A percentile compares a stretch with the other conserved stretches of the same genome.
These are phyloP conservation scores for Pemphredon lugubris DNA, from an alignment of 2,888 invertebrate genomes.

Conservation along the genomic window DNA sequence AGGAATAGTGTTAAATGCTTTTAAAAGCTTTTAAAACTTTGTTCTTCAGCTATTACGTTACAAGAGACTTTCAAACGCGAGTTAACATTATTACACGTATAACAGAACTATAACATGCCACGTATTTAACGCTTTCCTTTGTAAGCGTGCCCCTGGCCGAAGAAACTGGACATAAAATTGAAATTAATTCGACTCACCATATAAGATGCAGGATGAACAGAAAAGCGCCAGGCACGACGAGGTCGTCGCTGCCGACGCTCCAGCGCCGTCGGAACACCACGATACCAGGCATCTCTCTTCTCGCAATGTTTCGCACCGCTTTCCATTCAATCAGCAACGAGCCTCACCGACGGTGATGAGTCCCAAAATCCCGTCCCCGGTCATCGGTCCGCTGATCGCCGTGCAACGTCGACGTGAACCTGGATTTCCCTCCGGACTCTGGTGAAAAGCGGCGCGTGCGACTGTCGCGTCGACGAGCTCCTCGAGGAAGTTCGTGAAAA, in stretches of 20 bases:
- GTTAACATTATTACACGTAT: too few species aligned
- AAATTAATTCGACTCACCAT: conserved; percentile 84
- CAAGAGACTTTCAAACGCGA: too few species aligned
- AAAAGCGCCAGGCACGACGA: conserved; percentile 91
- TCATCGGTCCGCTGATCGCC: conserved; percentile 39
- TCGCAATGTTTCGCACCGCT: conserved; percentile 7
- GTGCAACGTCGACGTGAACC: conserved; percentile 18
- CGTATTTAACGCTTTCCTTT: too few species aligned
- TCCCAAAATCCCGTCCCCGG: background rate
- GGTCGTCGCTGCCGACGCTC: conserved; percentile 94
- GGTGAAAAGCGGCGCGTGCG: conserved; percentile 31
- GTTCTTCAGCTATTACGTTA: too few species aligned
- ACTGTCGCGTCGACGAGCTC: conserved; percentile 29
- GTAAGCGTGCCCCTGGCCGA: too few species aligned
- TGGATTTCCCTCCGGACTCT: conserved; percentile 25
- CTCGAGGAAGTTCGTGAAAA: conserved; percentile 45
- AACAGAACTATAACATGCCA: too few species aligned
- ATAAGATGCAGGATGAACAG: conserved; percentile 88
- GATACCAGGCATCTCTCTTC: conserved; percentile 89
- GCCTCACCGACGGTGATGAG: conserved; percentile 10
- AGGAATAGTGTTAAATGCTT: too few species aligned
- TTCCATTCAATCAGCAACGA: conserved; percentile 51
- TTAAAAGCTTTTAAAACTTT: too few species aligned
- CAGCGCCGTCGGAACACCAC: conserved; percentile 92
- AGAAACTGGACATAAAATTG: too few species aligned